These are phyloP conservation scores for Lycaon pictus DNA, from an alignment of 2,113 vertebrate genomes.

Conservation along the genomic window DNA sequence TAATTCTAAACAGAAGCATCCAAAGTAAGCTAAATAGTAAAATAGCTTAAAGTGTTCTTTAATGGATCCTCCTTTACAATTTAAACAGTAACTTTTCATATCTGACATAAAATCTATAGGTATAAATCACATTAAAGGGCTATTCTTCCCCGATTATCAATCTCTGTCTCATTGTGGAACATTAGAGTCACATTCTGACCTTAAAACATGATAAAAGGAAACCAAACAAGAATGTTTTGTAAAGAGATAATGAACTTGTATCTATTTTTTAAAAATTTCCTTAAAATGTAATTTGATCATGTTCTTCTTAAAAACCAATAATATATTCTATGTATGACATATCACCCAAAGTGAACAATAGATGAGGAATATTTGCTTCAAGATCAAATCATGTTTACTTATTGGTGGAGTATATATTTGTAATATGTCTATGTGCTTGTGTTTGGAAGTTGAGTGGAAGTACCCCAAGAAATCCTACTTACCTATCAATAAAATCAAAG, in stretches of 20 bases:
- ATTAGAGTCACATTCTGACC: conserved; percentile 95
- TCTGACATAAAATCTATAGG: conserved; percentile 99
- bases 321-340: conserved; percentile 61
- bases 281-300: conserved; percentile 79
- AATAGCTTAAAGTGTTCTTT: conserved; percentile 92
- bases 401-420: background rate
- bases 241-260: conserved; percentile 86
- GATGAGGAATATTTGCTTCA: background rate
- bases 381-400: conserved; percentile 41
- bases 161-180: conserved; percentile 97
- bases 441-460: background rate
- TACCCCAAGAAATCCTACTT: background rate
- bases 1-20: conserved; percentile 87
- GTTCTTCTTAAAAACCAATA: conserved; percentile 77
- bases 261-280: conserved; percentile 76
- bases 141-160: conserved; percentile 97
- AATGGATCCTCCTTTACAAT: conserved; percentile 97
- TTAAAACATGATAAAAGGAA: conserved; percentile 92
- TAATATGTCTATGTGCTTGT: background rate
- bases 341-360: conserved; percentile 65
- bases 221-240: conserved; percentile 87
- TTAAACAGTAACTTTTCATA: conserved; percentile 96
- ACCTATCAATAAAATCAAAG: background rate
- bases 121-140: conserved; percentile 98
- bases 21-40: conserved; percentile 90